Evolutionary conservation across 2,888 invertebrate genomes (phyloP).

Genomic region (Trachelus troglodyta): DNA sequence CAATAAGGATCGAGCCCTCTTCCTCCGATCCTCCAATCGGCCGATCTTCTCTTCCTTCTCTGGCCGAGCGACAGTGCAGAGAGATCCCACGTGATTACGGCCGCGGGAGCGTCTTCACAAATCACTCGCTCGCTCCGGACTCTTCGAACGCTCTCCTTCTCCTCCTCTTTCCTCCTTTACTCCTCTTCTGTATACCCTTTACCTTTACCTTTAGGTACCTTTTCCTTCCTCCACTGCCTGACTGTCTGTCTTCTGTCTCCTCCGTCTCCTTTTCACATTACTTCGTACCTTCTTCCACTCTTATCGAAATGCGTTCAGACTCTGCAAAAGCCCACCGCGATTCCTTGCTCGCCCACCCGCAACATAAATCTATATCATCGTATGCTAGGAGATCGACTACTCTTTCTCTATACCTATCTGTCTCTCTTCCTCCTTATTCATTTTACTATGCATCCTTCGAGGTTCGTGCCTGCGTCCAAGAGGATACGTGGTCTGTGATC

Average conservation of each 20-base stretch:
- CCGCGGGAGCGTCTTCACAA: conserved; percentile 65
- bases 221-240: conserved; percentile 7
- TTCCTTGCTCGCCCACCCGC: conserved; percentile 17
- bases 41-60: conserved; percentile 30
- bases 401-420: conserved; percentile 12
- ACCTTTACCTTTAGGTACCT: conserved; percentile 34
- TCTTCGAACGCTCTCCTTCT: conserved; percentile 36
- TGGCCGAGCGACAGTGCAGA: conserved; percentile 51
- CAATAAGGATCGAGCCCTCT: conserved; percentile 60
- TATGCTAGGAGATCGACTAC: conserved; percentile 5
- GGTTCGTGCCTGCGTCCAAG: not conserved
- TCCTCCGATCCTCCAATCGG: conserved; percentile 29
- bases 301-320: conserved; percentile 27
- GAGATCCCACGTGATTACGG: conserved; percentile 66
- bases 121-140: conserved; percentile 57
- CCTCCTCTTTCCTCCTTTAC: conserved; percentile 21
- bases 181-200: conserved; percentile 37
- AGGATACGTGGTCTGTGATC: not conserved
- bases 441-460: not conserved
- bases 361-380: conserved; percentile 56
- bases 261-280: conserved; percentile 10
- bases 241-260: conserved; percentile 25
- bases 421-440: conserved; percentile 8
- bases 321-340: conserved; percentile 29
- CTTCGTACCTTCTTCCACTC: conserved; percentile 25